Base-by-base conservation (phyloP, 2,113 vertebrate species). In the Megaptera novaeangliae region DNA sequence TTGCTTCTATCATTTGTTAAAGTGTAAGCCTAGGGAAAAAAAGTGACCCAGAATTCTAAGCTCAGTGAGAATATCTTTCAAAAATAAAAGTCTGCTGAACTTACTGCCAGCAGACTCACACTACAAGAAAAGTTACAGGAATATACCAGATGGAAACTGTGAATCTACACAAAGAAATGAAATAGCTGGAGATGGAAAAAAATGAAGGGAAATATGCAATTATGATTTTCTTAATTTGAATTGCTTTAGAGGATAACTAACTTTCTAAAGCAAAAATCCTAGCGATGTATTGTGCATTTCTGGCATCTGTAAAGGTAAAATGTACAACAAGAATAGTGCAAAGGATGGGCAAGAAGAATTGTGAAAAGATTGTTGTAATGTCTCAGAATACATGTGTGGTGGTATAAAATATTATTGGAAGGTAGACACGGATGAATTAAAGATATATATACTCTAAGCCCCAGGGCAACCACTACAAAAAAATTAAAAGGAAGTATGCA, bases 261-360 rank as follows among this genome's bases (percentile, higher is more conserved):
- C 5, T 34, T 8, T 29, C 59, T 14, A 14, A 23, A 44, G 69
- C 31, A n/a, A 13, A 52, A 89, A 3, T 23, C 5, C 31, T 20
- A 5, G n/a, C 34, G 2, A n/a, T 1, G 21, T 4, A 2, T 15
- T 0, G 23, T 18, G 20, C 0, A 1, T 12, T 59, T 3, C 9
- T 0, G 18, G 27, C 8, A 17, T 29, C 84, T 20, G n/a, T 17
- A 23, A 29, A 44, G 49, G 46, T 20, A 12, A 17, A 20, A 21
- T 0, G 4, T 18, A 9, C 18, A 18, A 15, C 11, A 6, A 15
- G 8, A 11, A 10, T 0, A 7, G 15, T 1, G 1, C 5, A 0
- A 13, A 31, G 34, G 31, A 12, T 0, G 1, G 31, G 11, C 31
- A 17, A 64, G 31, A 63, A 61, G 34, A 49, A 23, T 11, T 0